These are phyloP conservation scores for Chloropsis hardwickii DNA, from an alignment of 2,113 vertebrate species.

Conservation along the genomic window DNA sequence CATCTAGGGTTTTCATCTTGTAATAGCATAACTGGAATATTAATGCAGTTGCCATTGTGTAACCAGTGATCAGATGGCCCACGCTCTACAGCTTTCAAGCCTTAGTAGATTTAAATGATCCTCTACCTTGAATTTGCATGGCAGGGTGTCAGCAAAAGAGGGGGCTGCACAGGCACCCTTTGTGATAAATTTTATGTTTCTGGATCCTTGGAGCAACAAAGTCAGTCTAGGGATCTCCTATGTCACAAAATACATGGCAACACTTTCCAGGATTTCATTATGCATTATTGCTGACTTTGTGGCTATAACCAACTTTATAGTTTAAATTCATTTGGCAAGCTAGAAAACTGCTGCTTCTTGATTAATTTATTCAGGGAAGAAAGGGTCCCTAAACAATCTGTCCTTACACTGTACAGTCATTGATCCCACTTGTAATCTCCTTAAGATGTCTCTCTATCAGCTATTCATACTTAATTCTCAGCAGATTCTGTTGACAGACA, in stretches of 20 bases:
- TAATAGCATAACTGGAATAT: background rate
- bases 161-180: rapidly evolving
- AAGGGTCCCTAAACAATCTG: background rate
- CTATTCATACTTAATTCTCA: background rate
- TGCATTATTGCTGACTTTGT: background rate
- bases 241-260: background rate
- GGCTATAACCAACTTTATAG: background rate
- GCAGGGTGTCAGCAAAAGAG: background rate
- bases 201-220: background rate
- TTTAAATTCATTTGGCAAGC: background rate
- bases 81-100: background rate
- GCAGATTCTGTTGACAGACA: background rate
- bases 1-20: background rate
- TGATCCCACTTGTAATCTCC: background rate
- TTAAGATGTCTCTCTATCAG: background rate
- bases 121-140: background rate
- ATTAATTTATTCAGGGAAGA: background rate
- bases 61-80: background rate
- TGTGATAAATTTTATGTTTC: background rate
- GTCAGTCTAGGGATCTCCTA: background rate
- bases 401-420: background rate
- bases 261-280: background rate
- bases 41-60: too few relatives aligned
- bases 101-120: background rate
- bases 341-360: background rate